A percentile compares a stretch with the other conserved stretches of the same genome.
These are phyloP conservation scores for Urosaurus nigricauda DNA, from an alignment of 2,797 vertebrate genomes.

Conservation along the genomic window DNA sequence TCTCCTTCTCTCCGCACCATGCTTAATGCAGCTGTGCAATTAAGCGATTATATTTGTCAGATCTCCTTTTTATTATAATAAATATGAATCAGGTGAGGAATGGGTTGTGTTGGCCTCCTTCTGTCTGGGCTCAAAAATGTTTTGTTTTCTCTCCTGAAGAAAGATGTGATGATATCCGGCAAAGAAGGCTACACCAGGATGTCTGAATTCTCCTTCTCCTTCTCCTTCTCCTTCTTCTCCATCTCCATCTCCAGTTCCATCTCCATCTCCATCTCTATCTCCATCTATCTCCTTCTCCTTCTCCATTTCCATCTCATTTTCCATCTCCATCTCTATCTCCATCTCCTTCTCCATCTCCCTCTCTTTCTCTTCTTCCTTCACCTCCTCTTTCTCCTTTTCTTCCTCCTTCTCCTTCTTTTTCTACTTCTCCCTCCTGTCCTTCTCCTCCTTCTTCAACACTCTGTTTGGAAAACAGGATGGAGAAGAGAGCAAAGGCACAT, in stretches of 20 bases:
- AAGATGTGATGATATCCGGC: not conserved
- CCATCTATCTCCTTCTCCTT: not conserved
- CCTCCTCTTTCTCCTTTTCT: not conserved
- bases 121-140: not conserved
- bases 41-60: constrained; percentile 58
- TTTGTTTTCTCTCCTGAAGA: not conserved
- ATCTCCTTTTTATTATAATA: constrained; percentile 35
- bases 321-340: not conserved
- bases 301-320: not conserved
- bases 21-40: constrained; percentile 72
- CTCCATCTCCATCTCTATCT: not conserved
- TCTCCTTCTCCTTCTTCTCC: too few relatives aligned
- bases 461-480: not conserved
- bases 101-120: not conserved
- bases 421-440: too few relatives aligned
- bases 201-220: not conserved
- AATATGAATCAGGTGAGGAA: constrained; percentile 44
- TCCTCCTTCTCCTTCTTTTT: too few relatives aligned
- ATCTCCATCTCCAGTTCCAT: too few relatives aligned
- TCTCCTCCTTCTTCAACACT: too few relatives aligned
- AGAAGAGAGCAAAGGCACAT: not conserved
- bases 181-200: not conserved
- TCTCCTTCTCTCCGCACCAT: constrained; percentile 30
- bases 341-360: not conserved
- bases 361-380: too few relatives aligned